Base-by-base conservation (phyloP, 2,797 vertebrate genomes). In the Aulostomus chinensis region DNA sequence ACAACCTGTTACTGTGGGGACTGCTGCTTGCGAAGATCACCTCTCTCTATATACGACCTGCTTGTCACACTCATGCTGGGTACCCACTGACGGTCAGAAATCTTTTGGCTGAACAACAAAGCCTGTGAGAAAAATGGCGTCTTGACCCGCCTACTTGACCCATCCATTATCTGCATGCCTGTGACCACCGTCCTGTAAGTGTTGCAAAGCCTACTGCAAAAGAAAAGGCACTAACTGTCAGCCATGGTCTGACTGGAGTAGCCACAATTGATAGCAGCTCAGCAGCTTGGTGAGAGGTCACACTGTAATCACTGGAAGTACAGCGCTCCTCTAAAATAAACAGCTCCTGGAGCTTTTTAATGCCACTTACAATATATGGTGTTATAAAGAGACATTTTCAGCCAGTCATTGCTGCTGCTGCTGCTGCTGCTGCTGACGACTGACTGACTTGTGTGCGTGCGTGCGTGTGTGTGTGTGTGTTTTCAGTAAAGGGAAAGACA, bases 201-300 rank as follows among this genome's bases (percentile, higher is more conserved):
- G 60, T 46, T 29, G 52, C n/a, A n/a, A n/a, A n/a, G n/a, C n/a
- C n/a, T n/a, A n/a, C n/a, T n/a, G n/a, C n/a, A 32, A 70, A 70
- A 67, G 48, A 64, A 70, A 75, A 76, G 48, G 39, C 48, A 56
- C 45, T 56, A 51, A 67, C 66, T 64, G 72, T 75, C 68, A 64
- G 31, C 53, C 2, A 7, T 15, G 37, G 66, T 53, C 7, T 9
- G 50, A 63, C 52, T 57, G 52, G 39, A 68, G 55, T 41, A 48
- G 62, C 66, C 58, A 61, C 66, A 76, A 79, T 64, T 80, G 71
- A 85, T 78, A 52, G 71, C 58, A 52, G 52, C 73, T 65, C 58
- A 62, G 36, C 65, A 62, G 75, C 64, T 43, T 40, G 46, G 69
- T 61, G 58, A 78, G 73, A 85, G 77, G 73, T 79, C 75, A 65